Evolutionary conservation across 2,113 vertebrate species (phyloP).

Genomic region (Indicator maculatus): DNA sequence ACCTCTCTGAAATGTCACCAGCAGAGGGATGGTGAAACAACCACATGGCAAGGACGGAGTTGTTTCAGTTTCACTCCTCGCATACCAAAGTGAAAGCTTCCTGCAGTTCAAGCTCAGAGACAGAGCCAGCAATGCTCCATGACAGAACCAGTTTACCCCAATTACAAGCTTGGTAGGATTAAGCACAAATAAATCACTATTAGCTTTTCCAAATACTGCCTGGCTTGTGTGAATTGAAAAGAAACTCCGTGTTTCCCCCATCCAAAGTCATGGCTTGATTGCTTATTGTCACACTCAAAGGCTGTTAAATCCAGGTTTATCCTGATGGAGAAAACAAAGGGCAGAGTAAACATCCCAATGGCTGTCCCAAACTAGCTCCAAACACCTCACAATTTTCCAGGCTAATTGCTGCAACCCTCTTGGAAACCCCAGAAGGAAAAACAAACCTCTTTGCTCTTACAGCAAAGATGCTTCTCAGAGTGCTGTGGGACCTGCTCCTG

Average conservation of each 20-base stretch:
- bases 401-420: not conserved
- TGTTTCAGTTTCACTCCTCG: not conserved
- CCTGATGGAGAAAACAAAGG: not conserved
- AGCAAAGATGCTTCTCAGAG: not conserved
- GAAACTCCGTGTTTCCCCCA: not conserved
- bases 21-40: not conserved
- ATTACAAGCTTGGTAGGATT: not conserved
- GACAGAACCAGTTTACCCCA: not conserved
- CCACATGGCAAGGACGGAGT: not conserved
- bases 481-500: fast-evolving
- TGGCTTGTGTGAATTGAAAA: not conserved
- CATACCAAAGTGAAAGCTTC: not conserved
- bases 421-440: not conserved
- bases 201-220: not conserved
- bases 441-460: not conserved
- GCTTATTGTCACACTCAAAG: not conserved
- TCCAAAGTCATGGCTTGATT: not conserved
- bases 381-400: not conserved
- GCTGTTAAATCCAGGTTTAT: not conserved
- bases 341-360: not conserved
- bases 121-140: not conserved
- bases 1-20: not conserved
- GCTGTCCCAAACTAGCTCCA: not conserved
- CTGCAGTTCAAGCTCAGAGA: not conserved
- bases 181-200: conserved; percentile 1